Base-by-base conservation (phyloP, 1,140 invertebrate genomes). In the Rhopalosiphum maidis region DNA sequence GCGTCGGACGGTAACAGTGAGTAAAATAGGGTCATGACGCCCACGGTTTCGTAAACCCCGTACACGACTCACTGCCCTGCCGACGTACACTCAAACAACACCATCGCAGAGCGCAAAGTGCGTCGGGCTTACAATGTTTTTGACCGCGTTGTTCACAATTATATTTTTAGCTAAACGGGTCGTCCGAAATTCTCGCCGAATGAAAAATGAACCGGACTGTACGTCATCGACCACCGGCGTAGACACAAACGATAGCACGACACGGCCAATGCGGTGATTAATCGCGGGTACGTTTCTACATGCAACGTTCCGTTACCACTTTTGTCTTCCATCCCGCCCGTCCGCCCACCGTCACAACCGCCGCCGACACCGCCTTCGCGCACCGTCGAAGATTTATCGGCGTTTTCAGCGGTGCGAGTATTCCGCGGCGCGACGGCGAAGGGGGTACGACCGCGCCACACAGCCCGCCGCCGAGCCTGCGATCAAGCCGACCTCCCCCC, bases 201-300 rank as follows among this genome's bases (percentile, higher is more conserved):
- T 91, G 90, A 91, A 91, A 91, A 91, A 91, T 91, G 55, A 89
- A 89, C 48, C 88, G 35, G 22, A 91, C 43, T 41, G 35, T 55
- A 68, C 54, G 35, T 90, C 22, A 41, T 25, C 54, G 55, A 37
- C 35, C 22, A 77, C 55, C 30, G 11, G 30, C 54, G 41, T 41
- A 35, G 35, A 68, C 60, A n/a, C 54, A 55, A 48, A 46, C 86
- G 43, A 48, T 48, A 88, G 41, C 30, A 41, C 43, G 30, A 5
- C 54, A 68, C 43, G 23, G 91, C 51, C 68, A 51, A 51, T 92
- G 35, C 60, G 46, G 41, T 92, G 91, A 92, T 82, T 92, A 92
- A 92, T 92, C 68, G 91, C 91, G 30, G 77, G 91, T 77, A 51
- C 68, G 35, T 91, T 91, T 91, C 60, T 77, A 77, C 90, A 77